Percentiles rank a stretch among this genome's conserved stretches.
These are phyloP conservation scores for Odontothrips loti DNA, from an alignment of 2,888 invertebrate species.

Conservation along the genomic window DNA sequence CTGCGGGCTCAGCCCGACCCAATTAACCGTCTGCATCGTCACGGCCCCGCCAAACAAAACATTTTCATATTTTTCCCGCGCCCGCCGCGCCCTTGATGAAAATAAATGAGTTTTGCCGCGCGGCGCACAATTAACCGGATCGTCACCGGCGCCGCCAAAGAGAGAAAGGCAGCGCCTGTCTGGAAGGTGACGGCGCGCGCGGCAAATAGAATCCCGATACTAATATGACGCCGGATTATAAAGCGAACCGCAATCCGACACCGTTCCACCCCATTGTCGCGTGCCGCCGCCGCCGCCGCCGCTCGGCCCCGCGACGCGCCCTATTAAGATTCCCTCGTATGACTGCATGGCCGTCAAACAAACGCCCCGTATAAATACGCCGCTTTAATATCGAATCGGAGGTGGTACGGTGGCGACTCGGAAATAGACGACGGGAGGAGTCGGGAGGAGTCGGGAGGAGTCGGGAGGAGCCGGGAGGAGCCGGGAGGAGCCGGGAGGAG, in stretches of 20 bases:
- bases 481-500: no score
- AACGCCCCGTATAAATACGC: neutral
- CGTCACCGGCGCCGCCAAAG: neutral
- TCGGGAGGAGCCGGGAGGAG: no score
- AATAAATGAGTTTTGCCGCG: neutral
- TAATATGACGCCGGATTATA: constrained; percentile 1
- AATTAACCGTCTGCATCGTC: neutral
- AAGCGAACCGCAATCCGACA: neutral
- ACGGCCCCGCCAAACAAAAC: neutral
- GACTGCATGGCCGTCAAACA: neutral
- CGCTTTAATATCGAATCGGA: neutral
- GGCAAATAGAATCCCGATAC: neutral
- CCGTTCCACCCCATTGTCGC: neutral
- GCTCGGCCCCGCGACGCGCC: neutral
- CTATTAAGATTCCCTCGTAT: neutral
- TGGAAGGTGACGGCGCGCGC: neutral
- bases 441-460: no score
- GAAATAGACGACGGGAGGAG: neutral
- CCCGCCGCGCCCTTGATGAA: neutral
- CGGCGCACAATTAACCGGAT: neutral
- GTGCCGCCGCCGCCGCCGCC: neutral
- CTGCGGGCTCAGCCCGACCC: neutral
- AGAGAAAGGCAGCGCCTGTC: neutral
- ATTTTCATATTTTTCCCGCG: neutral
- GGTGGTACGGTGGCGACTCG: neutral